Conservation (phyloP, 2,888 invertebrate genomes). For the Blomia tropicalis region DNA sequence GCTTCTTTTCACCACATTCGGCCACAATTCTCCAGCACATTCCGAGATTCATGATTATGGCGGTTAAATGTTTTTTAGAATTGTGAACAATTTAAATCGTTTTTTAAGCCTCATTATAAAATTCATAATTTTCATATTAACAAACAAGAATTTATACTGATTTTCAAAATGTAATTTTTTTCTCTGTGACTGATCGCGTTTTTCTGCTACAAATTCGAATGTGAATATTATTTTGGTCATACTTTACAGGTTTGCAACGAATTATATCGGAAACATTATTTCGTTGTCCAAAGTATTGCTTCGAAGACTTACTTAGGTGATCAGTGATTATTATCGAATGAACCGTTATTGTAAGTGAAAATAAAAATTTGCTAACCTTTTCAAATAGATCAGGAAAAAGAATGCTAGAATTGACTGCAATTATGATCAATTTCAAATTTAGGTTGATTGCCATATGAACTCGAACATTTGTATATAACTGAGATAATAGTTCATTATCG, state of each 20-base stretch:
- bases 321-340: neutral
- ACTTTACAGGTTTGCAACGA: neutral
- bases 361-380: neutral
- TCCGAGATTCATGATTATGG: too few relatives aligned
- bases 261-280: neutral
- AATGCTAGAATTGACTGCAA: neutral
- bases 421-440: slow-evolving; percentile 2
- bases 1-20: too few relatives aligned
- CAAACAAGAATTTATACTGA: too few relatives aligned
- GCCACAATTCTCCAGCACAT: too few relatives aligned
- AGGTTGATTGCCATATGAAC: slow-evolving; percentile 8
- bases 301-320: neutral
- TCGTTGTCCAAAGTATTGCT: neutral
- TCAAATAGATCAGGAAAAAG: slow-evolving; percentile 1
- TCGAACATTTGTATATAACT: neutral
- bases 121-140: too few relatives aligned
- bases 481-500: neutral
- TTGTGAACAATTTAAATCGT: too few relatives aligned
- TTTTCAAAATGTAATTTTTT: neutral
- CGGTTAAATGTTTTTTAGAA: too few relatives aligned
- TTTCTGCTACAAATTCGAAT: neutral
- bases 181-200: neutral
- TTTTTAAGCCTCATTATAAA: too few relatives aligned
- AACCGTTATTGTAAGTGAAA: neutral
- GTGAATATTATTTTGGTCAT: neutral